phyloP scores from a whole-genome alignment of 2,797 vertebrate species.

The Furcifer pardalis region DNA sequence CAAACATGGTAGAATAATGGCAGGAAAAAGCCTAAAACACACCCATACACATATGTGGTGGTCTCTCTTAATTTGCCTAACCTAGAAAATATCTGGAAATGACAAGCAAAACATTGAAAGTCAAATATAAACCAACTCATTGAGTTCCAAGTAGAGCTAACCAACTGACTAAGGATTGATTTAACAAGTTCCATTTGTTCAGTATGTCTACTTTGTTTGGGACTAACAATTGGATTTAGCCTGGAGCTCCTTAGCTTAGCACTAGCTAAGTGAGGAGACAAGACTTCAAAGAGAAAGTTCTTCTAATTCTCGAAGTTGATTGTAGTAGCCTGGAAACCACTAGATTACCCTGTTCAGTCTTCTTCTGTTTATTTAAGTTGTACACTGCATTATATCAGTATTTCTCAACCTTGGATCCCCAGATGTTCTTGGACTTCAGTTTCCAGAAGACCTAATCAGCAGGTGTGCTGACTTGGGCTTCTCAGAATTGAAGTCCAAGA shows the following conservation, averaged over 20 bases:
- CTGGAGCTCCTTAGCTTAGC: background rate
- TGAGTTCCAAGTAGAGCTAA: background rate
- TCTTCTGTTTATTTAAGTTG: background rate
- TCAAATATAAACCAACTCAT: background rate
- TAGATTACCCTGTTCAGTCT: background rate
- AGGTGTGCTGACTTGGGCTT: too few species aligned
- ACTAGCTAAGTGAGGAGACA: background rate
- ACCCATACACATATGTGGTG: background rate
- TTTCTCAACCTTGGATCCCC: too few species aligned
- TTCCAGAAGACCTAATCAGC: too few species aligned
- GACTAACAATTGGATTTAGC: too few species aligned
- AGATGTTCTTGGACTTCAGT: too few species aligned
- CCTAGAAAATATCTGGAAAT: background rate
- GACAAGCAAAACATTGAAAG: background rate
- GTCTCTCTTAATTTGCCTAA: background rate
- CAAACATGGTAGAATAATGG: background rate
- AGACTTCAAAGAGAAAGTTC: background rate
- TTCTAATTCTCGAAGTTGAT: background rate
- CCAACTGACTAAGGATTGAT: too few species aligned
- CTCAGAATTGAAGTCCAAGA: too few species aligned
- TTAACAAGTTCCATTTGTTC: too few species aligned
- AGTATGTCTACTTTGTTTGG: too few species aligned
- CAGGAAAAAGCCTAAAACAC: background rate
- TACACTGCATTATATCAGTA: too few species aligned
- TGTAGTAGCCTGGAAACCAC: background rate